These are phyloP conservation scores for Melanotus villosus DNA, from an alignment of 2,888 invertebrate genomes.

Conservation along the genomic window DNA sequence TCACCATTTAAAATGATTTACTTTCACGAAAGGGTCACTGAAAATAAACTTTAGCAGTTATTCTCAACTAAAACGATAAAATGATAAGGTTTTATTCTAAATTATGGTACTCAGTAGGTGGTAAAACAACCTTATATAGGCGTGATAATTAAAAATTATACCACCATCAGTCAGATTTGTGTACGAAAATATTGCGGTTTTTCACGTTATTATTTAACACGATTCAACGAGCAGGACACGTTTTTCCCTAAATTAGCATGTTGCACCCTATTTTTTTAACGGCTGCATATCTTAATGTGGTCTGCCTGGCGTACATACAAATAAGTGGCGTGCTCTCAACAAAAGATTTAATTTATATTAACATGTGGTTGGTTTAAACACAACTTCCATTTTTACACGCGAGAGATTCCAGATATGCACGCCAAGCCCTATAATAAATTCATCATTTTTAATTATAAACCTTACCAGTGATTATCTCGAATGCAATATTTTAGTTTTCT, in stretches of 20 bases:
- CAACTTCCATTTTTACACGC: constrained; percentile 17
- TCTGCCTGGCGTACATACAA: background rate
- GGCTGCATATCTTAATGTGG: constrained; percentile 1
- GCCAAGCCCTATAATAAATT: constrained; percentile 24
- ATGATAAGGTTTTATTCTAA: background rate
- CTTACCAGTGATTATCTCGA: background rate
- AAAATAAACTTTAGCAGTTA: background rate
- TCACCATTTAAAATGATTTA: background rate
- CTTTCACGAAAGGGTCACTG: background rate
- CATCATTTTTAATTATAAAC: constrained; percentile 24
- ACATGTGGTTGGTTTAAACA: constrained; percentile 32
- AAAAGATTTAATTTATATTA: constrained; percentile 34
- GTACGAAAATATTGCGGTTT: constrained; percentile 9
- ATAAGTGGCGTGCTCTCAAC: constrained; percentile 28
- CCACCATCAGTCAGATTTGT: constrained; percentile 10
- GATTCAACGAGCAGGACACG: constrained; percentile 5
- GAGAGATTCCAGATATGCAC: constrained; percentile 28
- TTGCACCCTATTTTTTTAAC: constrained; percentile 11
- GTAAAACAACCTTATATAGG: constrained; percentile 10
- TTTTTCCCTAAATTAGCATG: constrained; percentile 14
- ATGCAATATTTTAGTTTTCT: background rate
- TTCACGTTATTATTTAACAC: constrained; percentile 11
- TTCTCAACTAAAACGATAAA: background rate
- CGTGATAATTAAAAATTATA: constrained; percentile 34
- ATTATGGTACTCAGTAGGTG: constrained; percentile 1